Evolutionary conservation across 2,797 vertebrate genomes (phyloP).

Genomic region (Enteromius viviparus): DNA sequence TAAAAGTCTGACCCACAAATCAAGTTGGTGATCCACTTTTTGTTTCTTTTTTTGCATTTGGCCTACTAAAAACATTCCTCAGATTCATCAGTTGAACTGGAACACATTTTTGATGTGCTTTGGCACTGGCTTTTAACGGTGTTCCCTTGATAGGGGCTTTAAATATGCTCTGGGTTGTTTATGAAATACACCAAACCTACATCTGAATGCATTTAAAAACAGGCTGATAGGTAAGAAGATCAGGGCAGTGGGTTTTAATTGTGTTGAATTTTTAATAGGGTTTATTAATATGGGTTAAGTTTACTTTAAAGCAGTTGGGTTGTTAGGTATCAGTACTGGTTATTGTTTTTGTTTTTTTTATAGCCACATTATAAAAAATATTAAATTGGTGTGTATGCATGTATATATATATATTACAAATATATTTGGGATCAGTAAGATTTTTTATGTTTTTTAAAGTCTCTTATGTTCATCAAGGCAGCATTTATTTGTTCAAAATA

Average conservation of each 20-base stretch:
- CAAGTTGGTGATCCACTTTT: constrained; percentile 69
- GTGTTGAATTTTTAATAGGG: neutral
- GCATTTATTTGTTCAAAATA: neutral
- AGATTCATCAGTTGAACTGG: constrained; percentile 60
- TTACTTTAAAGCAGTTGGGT: neutral
- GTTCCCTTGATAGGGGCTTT: constrained; percentile 35
- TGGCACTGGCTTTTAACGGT: constrained; percentile 54
- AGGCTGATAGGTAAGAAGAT: neutral
- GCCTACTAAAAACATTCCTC: constrained; percentile 64
- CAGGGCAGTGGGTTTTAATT: neutral
- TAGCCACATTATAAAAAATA: too few relatives aligned
- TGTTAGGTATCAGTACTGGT: constrained; percentile 1
- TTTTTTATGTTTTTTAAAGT: neutral
- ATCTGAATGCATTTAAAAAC: neutral
- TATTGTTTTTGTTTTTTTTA: neutral
- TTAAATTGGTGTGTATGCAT: too few relatives aligned
- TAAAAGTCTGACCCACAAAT: constrained; percentile 60
- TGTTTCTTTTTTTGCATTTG: constrained; percentile 56
- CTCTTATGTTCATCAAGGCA: neutral
- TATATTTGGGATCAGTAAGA: neutral
- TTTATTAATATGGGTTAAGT: neutral
- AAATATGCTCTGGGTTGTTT: constrained; percentile 33
- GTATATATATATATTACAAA: too few relatives aligned
- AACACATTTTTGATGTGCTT: constrained; percentile 55
- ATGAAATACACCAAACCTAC: constrained; percentile 2